Evolutionary conservation across 1,140 invertebrate species (phyloP).

Genomic region (Eciton burchellii): DNA sequence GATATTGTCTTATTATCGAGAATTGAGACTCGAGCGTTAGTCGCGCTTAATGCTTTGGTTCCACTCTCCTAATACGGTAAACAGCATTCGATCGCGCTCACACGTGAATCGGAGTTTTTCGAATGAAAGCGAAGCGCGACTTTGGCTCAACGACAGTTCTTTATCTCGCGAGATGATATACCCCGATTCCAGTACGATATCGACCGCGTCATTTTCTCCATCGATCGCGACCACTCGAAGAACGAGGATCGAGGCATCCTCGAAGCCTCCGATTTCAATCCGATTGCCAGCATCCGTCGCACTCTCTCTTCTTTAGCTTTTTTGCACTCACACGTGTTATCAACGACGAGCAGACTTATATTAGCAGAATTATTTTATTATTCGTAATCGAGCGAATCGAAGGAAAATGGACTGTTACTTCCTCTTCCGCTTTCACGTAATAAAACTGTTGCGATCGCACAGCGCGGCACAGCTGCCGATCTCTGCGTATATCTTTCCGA

Average conservation of each 20-base stretch:
- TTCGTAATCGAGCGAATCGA: neutral
- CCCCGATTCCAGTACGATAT: slow-evolving; percentile 3
- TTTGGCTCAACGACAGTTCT: slow-evolving; percentile 18
- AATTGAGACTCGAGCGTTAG: slow-evolving; percentile 46
- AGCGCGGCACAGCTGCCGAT: neutral
- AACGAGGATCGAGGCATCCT: slow-evolving; percentile 53
- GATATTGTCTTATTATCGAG: slow-evolving; percentile 54
- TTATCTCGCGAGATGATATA: neutral
- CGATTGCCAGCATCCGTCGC: neutral
- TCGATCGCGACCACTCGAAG: slow-evolving; percentile 43
- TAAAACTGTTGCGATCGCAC: neutral
- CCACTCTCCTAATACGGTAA: slow-evolving; percentile 22
- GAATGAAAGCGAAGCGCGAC: neutral
- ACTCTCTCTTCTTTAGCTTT: neutral
- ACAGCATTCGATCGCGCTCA: slow-evolving; percentile 63
- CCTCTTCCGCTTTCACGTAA: neutral
- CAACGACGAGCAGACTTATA: slow-evolving; percentile 34
- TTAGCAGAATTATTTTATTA: neutral
- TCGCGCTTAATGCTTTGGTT: slow-evolving; percentile 50
- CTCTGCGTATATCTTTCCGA: neutral
- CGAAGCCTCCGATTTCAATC: neutral
- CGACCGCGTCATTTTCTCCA: slow-evolving; percentile 7
- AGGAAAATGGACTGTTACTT: neutral
- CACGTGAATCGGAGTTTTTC: neutral
- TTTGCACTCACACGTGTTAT: slow-evolving; percentile 58